Conservation (phyloP, 2,888 invertebrate genomes). For the Synergus itoensis region DNA sequence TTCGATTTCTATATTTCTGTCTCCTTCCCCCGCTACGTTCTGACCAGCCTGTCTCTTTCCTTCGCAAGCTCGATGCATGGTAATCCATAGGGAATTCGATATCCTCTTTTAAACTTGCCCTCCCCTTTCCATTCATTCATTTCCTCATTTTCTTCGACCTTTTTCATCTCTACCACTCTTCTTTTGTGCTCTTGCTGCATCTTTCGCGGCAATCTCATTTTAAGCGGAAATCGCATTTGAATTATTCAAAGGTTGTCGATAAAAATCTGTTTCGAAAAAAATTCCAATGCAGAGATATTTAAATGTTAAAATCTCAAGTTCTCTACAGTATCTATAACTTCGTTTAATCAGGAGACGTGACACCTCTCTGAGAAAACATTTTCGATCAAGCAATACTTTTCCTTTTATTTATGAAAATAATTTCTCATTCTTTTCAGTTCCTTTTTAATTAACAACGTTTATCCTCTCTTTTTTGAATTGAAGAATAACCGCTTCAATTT, state of each 20-base stretch:
- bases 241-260: slow-evolving; percentile 28
- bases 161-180: slow-evolving; percentile 37
- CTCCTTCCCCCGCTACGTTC: background rate
- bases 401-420: background rate
- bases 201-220: slow-evolving; percentile 38
- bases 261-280: background rate
- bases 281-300: background rate
- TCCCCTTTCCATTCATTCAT: slow-evolving; percentile 42
- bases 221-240: slow-evolving; percentile 19
- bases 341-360: background rate
- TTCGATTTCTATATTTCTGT: slow-evolving; percentile 18
- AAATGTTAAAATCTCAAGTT: background rate
- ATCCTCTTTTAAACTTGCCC: slow-evolving; percentile 53
- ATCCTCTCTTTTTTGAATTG: background rate
- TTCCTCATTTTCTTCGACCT: slow-evolving; percentile 56
- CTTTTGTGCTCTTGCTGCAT: slow-evolving; percentile 39
- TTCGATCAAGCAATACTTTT: no score
- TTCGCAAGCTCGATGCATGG: slow-evolving; percentile 63
- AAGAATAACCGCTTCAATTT: background rate
- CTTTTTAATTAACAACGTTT: background rate
- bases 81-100: slow-evolving; percentile 63
- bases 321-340: background rate
- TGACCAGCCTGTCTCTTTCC: slow-evolving; percentile 42
- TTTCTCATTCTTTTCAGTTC: background rate
- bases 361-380: background rate